phyloP scores from a whole-genome alignment of 2,797 vertebrate genomes.

The Perodicticus potto region DNA sequence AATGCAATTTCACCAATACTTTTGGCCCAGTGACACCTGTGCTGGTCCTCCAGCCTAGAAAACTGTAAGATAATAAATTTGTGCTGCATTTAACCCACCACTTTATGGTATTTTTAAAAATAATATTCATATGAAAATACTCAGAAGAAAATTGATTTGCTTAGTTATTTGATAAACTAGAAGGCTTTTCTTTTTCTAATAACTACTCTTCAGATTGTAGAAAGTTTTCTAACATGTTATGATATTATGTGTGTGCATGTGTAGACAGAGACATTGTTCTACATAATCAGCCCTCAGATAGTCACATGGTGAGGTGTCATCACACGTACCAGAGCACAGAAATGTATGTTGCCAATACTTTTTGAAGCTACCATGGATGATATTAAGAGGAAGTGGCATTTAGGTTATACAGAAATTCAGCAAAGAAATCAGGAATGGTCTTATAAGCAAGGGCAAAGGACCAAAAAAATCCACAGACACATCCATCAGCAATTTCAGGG shows the following conservation, averaged over 20 bases:
- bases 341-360: neutral
- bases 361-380: neutral
- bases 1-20: neutral
- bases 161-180: neutral
- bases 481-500: neutral
- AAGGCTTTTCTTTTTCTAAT: neutral
- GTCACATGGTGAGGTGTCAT: neutral
- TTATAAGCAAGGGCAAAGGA: neutral
- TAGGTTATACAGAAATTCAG: neutral
- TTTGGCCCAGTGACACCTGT: neutral
- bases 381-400: neutral
- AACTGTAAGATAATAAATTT: neutral
- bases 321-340: neutral
- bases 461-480: neutral
- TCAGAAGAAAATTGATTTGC: neutral
- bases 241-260: neutral
- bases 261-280: neutral
- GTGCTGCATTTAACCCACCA: neutral
- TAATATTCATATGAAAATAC: neutral
- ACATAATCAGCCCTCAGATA: neutral
- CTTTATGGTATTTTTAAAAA: neutral
- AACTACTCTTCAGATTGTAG: neutral
- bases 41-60: neutral
- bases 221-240: neutral
- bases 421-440: neutral